Evolutionary conservation across 2,113 vertebrate species (phyloP).

Genomic region (Hemiprocne comata): DNA sequence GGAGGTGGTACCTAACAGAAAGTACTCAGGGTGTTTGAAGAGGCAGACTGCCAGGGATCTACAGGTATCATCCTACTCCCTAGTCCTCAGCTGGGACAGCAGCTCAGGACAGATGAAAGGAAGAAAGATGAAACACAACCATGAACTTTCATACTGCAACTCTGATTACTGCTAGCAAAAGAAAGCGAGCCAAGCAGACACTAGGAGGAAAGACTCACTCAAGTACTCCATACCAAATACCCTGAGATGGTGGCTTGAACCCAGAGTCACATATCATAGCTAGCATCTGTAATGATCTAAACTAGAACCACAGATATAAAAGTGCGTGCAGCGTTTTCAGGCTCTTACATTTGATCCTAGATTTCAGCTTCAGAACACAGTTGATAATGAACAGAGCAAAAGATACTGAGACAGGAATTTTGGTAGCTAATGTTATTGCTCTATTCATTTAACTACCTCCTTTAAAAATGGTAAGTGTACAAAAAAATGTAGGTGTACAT

Average conservation of each 20-base stretch:
- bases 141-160: background rate
- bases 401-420: background rate
- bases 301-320: background rate
- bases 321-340: background rate
- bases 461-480: background rate
- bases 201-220: background rate
- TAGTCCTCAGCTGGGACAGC: constrained; percentile 15
- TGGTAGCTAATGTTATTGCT: background rate
- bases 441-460: background rate
- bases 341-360: background rate
- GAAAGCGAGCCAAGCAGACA: background rate
- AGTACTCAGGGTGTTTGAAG: background rate
- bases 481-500: background rate
- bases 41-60: constrained; percentile 45
- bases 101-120: background rate
- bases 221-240: background rate
- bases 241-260: background rate
- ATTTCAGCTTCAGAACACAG: background rate
- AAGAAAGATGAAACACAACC: background rate
- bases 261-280: background rate
- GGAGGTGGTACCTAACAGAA: constrained; percentile 40
- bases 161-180: background rate
- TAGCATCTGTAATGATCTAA: background rate
- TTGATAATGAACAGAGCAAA: background rate
- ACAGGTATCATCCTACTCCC: constrained; percentile 34